Conservation (phyloP, 2,113 vertebrate genomes). For the Oxyruncus cristatus region DNA sequence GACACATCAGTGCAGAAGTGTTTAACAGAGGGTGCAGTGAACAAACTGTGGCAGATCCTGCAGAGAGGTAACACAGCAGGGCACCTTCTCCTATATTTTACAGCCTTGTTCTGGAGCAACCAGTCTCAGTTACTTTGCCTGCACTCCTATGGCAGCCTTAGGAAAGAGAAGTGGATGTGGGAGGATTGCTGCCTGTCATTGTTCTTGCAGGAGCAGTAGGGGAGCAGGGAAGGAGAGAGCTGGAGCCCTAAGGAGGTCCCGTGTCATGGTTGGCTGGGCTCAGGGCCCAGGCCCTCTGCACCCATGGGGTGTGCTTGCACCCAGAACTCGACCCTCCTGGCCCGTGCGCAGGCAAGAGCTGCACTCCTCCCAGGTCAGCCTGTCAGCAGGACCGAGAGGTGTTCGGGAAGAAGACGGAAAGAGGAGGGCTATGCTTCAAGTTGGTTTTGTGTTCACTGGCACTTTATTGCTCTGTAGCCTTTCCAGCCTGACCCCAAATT, state of each 20-base stretch:
- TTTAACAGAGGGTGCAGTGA: background rate
- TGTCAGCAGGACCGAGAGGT: background rate
- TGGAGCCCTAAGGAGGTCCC: background rate
- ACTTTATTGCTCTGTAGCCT: background rate
- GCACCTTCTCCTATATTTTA: background rate
- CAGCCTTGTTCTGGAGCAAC: background rate
- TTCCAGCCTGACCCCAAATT: slow-evolving; percentile 30
- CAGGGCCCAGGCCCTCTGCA: background rate
- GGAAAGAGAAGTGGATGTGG: background rate
- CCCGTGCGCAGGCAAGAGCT: background rate
- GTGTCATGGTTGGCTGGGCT: background rate
- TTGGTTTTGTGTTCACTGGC: slow-evolving; percentile 27
- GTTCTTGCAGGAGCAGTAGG: background rate
- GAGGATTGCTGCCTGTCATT: background rate
- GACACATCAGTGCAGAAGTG: background rate
- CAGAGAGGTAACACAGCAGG: background rate
- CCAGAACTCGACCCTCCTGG: background rate
- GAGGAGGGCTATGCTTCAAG: background rate
- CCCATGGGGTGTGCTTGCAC: fast-evolving
- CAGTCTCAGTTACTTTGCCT: background rate
- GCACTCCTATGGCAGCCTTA: background rate
- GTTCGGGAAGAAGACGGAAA: background rate
- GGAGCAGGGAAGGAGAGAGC: background rate
- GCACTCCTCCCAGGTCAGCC: background rate
- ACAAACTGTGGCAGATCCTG: background rate